phyloP scores from a whole-genome alignment of 2,797 vertebrate species.

The Podarcis lilfordi region DNA sequence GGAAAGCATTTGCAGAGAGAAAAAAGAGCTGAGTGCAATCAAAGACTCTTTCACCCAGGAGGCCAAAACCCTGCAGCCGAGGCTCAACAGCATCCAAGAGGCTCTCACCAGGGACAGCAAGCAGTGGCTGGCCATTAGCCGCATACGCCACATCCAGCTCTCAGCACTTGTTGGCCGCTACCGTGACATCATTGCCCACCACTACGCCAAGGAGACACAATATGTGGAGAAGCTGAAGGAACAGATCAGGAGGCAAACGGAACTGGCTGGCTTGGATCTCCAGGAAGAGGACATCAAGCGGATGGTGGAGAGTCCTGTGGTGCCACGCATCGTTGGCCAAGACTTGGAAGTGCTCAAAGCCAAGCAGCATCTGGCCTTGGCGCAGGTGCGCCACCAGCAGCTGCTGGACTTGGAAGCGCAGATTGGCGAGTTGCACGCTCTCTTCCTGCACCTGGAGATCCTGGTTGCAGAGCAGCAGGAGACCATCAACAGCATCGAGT shows the following conservation, averaged over 20 bases:
- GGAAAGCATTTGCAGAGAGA: slow-evolving; percentile 53
- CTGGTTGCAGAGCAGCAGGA: slow-evolving; percentile 69
- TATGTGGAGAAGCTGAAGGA: slow-evolving; percentile 69
- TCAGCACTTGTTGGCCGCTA: slow-evolving; percentile 61
- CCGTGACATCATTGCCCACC: slow-evolving; percentile 50
- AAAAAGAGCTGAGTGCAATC: slow-evolving; percentile 47
- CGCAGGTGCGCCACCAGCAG: slow-evolving; percentile 67
- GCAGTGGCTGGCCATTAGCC: slow-evolving; percentile 41
- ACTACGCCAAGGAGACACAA: slow-evolving; percentile 68
- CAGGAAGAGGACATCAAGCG: slow-evolving; percentile 56
- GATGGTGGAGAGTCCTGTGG: slow-evolving; percentile 54
- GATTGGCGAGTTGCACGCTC: slow-evolving; percentile 65
- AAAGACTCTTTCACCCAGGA: slow-evolving; percentile 56
- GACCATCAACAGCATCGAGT: slow-evolving; percentile 70
- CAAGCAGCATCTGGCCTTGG: slow-evolving; percentile 59
- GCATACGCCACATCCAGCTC: slow-evolving; percentile 66
- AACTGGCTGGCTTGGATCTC: slow-evolving; percentile 70
- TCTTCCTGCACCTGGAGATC: slow-evolving; percentile 72
- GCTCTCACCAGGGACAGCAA: slow-evolving; percentile 9
- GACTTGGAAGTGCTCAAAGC: slow-evolving; percentile 69
- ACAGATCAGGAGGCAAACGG: slow-evolving; percentile 68
- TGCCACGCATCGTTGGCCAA: slow-evolving; percentile 66
- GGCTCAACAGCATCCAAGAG: slow-evolving; percentile 47
- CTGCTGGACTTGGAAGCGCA: slow-evolving; percentile 73
- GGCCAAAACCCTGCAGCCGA: slow-evolving; percentile 61